A percentile compares a stretch with the other conserved stretches of the same genome.
These are phyloP conservation scores for Drosophila ohnishii DNA, from an alignment of 1,140 invertebrate species.

Conservation along the genomic window DNA sequence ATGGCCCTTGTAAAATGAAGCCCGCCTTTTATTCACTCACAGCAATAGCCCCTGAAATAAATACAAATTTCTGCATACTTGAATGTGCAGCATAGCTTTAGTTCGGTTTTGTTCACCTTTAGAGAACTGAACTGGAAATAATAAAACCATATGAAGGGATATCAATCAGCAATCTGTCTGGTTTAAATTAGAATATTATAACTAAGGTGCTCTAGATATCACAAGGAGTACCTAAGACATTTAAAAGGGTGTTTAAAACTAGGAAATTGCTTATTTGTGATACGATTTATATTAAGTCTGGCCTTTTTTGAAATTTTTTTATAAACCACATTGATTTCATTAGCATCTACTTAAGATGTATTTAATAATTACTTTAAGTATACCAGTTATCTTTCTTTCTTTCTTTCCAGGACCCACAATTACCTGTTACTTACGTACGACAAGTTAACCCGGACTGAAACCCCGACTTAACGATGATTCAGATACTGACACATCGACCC, in stretches of 20 bases:
- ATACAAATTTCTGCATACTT: conserved; percentile 10
- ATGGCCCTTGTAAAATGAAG: background rate
- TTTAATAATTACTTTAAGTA: too few species aligned
- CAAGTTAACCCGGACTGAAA: conserved; percentile 5
- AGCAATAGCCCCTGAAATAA: conserved; percentile 15
- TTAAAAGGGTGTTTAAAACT: too few species aligned
- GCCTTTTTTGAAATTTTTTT: too few species aligned
- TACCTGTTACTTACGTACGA: background rate
- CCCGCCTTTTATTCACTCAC: conserved; percentile 1
- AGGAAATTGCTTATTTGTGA: too few species aligned
- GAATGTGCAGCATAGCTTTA: background rate
- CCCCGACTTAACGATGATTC: conserved; percentile 19
- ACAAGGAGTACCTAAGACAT: too few species aligned
- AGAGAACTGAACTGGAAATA: background rate
- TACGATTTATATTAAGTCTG: too few species aligned
- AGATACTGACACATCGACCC: conserved; percentile 15
- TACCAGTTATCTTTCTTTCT: too few species aligned
- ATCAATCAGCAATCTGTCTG: background rate
- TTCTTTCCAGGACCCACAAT: conserved; percentile 5
- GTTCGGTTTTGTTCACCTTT: background rate
- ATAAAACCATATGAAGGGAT: background rate
- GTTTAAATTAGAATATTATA: too few species aligned
- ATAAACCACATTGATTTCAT: too few species aligned
- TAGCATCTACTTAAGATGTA: too few species aligned
- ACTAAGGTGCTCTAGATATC: too few species aligned